These are phyloP conservation scores for Aegithalos caudatus DNA, from an alignment of 2,113 vertebrate species.

Conservation along the genomic window DNA sequence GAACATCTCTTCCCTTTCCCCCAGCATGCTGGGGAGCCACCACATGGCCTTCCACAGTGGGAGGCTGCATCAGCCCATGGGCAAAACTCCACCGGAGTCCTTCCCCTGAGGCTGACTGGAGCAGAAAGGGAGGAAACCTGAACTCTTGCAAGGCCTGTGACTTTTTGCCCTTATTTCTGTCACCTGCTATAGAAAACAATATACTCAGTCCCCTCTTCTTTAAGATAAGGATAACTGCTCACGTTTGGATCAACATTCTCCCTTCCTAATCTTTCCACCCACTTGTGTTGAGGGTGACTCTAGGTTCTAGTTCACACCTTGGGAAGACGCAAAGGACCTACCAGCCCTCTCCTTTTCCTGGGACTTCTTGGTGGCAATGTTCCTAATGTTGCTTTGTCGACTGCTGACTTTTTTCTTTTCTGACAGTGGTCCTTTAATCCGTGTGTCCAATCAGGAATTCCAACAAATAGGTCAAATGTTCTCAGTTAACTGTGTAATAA, in stretches of 20 bases:
- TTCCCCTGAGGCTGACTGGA: not conserved
- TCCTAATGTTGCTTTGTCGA: not conserved
- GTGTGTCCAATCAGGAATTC: not conserved
- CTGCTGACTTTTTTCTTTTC: not conserved
- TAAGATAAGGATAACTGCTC: not conserved
- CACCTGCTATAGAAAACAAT: not conserved
- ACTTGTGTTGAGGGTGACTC: not conserved
- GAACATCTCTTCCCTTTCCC: fast-evolving
- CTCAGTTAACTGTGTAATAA: not conserved
- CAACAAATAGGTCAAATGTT: not conserved
- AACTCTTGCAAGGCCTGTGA: not conserved
- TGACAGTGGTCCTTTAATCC: not conserved
- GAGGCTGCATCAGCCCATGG: not conserved
- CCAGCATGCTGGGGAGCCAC: fast-evolving
- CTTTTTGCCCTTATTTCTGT: not conserved
- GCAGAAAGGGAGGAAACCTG: not conserved
- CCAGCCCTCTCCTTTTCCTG: not conserved
- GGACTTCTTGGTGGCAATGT: not conserved
- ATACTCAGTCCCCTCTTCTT: not conserved
- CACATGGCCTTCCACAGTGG: not conserved
- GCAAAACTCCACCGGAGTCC: not conserved
- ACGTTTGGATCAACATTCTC: not conserved
- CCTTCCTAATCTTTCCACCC: not conserved
- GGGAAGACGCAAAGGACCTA: not conserved
- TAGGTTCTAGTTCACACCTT: not conserved